phyloP scores from a whole-genome alignment of 2,113 vertebrate species.

The Chinchilla lanigera region DNA sequence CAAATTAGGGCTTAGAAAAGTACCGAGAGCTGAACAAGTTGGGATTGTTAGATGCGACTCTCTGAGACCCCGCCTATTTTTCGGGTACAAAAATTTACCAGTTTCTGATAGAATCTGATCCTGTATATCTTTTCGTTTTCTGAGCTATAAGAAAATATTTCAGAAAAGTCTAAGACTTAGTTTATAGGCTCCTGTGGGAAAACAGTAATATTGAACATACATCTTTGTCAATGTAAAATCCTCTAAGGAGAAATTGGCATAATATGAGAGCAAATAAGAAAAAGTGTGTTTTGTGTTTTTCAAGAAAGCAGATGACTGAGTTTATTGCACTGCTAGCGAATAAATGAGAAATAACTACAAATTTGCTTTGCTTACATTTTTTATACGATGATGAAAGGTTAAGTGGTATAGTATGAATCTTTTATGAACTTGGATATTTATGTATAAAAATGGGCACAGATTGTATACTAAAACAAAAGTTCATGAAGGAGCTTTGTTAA shows the following conservation, averaged over 20 bases:
- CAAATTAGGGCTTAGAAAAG: neutral
- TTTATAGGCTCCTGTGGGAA: neutral
- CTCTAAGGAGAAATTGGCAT: neutral
- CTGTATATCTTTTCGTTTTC: constrained; percentile 29
- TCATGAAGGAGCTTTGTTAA: neutral
- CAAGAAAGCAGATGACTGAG: constrained; percentile 17
- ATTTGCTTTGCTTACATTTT: constrained; percentile 36
- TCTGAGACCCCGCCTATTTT: constrained; percentile 13
- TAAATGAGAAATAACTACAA: constrained; percentile 30
- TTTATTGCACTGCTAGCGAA: constrained; percentile 10
- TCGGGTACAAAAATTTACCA: neutral
- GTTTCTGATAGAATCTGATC: constrained; percentile 1
- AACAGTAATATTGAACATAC: neutral
- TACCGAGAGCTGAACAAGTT: neutral
- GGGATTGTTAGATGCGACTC: neutral
- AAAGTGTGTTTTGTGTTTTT: neutral
- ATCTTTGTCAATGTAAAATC: neutral
- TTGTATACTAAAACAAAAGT: neutral
- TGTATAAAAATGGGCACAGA: neutral
- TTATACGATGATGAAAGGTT: constrained; percentile 14
- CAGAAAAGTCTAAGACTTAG: neutral
- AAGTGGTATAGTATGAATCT: neutral
- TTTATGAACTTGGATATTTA: constrained; percentile 47
- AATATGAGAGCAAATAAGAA: neutral
- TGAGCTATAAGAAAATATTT: constrained; percentile 15